Base-by-base conservation (phyloP, 2,797 vertebrate genomes). In the Enteromius treurensis region DNA sequence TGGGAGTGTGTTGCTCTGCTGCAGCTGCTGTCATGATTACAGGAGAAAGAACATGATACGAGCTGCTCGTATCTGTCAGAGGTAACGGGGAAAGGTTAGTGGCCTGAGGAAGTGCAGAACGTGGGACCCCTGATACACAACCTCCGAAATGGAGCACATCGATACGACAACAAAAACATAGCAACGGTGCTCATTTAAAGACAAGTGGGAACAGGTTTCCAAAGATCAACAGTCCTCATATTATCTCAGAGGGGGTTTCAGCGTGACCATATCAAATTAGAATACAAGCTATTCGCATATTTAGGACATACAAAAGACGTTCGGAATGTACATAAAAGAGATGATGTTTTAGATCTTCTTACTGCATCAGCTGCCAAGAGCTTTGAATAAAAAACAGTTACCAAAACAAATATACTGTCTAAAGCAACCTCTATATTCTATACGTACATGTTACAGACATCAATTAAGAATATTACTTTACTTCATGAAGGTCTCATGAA, bases 111-210 rank as follows among this genome's bases (percentile, higher is more conserved):
- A 69, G 73, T 58, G 87, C 69, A 71, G 86, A 90, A 85, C 15
- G 32, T 29, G 4, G 84, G 87, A 89, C 86, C 74, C 62, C 69
- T 88, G 88, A 90, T 88, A 82, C 85, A 81, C 76, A 64, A 87
- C 82, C 86, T 88, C 87, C 90, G 70, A 88, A 86, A 86, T 89
- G 81, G 81, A 90, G 77, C 87, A 85, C 90, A 90, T 86, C 77
- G 87, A 89, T 89, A 88, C 90, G 90, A 92, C 74, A 95, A 95
- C 94, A 95, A 88, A 89, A 92, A 90, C 93, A 94, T 93, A 94
- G 94, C 93, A 95, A 95, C 94, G 74, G 26, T 67, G 81, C 77
- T 82, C 68, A 77, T 84, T 88, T 90, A 81, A 62, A 88, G 85
- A 74, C 90, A 85, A 88, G 91, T 86, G 64, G 34, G 79, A 80